phyloP scores from a whole-genome alignment of 37 sponge, comb jelly and placozoan genomes.

The Diacarnus erythraeanus region DNA sequence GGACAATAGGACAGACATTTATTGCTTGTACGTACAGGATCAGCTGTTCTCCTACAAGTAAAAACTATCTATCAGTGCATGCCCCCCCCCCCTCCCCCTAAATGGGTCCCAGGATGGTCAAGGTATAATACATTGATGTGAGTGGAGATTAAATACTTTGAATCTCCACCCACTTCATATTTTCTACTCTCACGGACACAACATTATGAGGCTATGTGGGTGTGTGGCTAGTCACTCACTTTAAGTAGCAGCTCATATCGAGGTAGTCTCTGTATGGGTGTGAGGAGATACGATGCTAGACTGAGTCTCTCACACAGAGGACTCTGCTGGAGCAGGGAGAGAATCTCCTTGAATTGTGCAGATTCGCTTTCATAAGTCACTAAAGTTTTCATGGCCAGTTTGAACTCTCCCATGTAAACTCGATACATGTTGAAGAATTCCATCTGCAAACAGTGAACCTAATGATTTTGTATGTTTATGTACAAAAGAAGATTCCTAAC shows the following conservation, averaged over 20 bases:
- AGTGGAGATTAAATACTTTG: too few relatives aligned
- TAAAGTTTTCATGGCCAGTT: slow-evolving; percentile 46
- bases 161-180: too few relatives aligned
- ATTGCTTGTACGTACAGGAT: too few relatives aligned
- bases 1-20: too few relatives aligned
- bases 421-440: slow-evolving; percentile 56
- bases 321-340: slow-evolving; percentile 24
- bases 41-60: too few relatives aligned
- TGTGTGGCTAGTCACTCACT: too few relatives aligned
- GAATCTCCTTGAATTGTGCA: slow-evolving; percentile 12
- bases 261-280: slow-evolving; percentile 72
- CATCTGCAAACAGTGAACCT: slow-evolving; percentile 11
- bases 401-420: slow-evolving; percentile 69
- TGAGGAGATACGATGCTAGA: slow-evolving; percentile 58
- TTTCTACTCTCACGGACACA: too few relatives aligned
- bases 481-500: not conserved
- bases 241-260: slow-evolving; percentile 67
- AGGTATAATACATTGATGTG: not conserved
- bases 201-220: too few relatives aligned
- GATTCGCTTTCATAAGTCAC: slow-evolving; percentile 45
- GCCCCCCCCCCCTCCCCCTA: too few relatives aligned
- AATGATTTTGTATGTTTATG: too few relatives aligned
- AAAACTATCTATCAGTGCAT: too few relatives aligned
- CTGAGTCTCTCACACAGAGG: slow-evolving; percentile 51
- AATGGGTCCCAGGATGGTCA: too few relatives aligned